A percentile compares a stretch with the other conserved stretches of the same genome.
These are phyloP conservation scores for Rhodeus uyekii DNA, from an alignment of 2,797 vertebrate species.

Conservation along the genomic window DNA sequence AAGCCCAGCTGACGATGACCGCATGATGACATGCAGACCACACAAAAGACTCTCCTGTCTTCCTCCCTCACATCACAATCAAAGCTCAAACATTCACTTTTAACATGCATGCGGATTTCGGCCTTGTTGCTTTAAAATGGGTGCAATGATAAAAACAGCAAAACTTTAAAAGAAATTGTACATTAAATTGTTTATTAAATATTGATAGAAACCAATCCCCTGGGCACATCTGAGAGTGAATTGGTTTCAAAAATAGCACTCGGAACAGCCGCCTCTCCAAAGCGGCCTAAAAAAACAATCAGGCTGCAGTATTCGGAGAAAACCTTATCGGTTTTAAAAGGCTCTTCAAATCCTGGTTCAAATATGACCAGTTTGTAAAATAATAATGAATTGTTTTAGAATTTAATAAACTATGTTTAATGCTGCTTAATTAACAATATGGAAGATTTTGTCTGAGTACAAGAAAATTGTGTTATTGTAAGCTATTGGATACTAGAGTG, in stretches of 20 bases:
- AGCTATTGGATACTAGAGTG: slow-evolving; percentile 31
- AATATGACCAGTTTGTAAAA: not conserved
- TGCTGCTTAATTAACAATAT: not conserved
- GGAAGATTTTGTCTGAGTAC: not conserved
- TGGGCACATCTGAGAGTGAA: no score
- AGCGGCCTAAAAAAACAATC: no score
- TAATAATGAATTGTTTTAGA: not conserved
- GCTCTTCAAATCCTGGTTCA: not conserved
- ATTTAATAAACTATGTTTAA: not conserved
- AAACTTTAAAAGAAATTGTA: not conserved
- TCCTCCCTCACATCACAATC: slow-evolving; percentile 42
- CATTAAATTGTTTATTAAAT: not conserved
- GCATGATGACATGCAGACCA: slow-evolving; percentile 50
- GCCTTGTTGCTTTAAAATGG: slow-evolving; percentile 12
- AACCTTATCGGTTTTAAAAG: not conserved
- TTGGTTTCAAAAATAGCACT: no score
- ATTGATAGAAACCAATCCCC: no score
- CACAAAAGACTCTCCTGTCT: slow-evolving; percentile 56
- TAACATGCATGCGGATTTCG: slow-evolving; percentile 22
- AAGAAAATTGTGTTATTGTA: slow-evolving; percentile 46
- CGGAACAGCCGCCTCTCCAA: no score
- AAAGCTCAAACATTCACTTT: slow-evolving; percentile 42
- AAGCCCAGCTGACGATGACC: slow-evolving; percentile 57
- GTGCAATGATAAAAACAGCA: not conserved
- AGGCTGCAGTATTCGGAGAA: no score